phyloP scores from a whole-genome alignment of 2,113 vertebrate species.

The Diphyllodes magnificus region DNA sequence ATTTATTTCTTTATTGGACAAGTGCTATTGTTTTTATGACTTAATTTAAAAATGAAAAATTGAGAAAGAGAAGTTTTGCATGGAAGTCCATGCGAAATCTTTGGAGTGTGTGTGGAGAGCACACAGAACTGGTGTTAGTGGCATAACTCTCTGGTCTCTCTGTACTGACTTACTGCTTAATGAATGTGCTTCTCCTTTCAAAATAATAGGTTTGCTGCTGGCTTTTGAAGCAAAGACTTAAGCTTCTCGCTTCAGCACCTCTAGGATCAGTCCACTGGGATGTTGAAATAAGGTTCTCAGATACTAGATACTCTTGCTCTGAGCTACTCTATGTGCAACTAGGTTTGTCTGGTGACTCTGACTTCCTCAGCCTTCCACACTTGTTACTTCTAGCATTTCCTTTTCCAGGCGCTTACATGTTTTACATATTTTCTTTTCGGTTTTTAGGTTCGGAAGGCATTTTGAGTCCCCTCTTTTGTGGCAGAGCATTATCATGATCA shows the following conservation, averaged over 20 bases:
- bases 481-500: constrained; percentile 96
- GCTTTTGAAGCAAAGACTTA: not conserved
- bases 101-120: not conserved
- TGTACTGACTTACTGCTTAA: not conserved
- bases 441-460: constrained; percentile 84
- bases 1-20: not conserved
- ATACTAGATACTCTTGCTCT: not conserved
- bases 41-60: not conserved
- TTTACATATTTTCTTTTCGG: not conserved
- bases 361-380: not conserved
- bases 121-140: accelerated
- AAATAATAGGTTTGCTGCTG: not conserved
- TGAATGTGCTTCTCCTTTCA: not conserved
- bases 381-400: not conserved
- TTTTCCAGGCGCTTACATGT: not conserved
- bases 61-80: not conserved
- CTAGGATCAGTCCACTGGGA: not conserved
- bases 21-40: not conserved
- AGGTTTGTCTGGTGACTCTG: not conserved
- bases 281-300: not conserved
- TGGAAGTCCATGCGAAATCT: not conserved
- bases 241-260: not conserved
- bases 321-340: not conserved
- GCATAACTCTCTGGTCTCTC: not conserved
- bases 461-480: constrained; percentile 90